Conservation (phyloP, 2,113 vertebrate genomes). For the Bufo bufo region DNA sequence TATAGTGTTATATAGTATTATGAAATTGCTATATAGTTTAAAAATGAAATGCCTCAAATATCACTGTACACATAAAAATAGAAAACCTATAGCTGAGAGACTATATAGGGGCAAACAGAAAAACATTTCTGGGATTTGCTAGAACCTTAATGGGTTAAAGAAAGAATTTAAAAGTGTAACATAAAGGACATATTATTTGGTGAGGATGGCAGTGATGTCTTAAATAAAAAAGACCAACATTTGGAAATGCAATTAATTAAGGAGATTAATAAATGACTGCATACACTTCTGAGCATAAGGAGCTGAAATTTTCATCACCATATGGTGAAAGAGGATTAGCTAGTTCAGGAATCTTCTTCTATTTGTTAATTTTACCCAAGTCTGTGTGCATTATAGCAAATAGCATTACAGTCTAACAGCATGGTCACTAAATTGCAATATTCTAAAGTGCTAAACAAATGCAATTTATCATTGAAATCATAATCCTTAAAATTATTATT, state of each 20-base stretch:
- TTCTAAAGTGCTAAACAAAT: neutral
- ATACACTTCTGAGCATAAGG: slow-evolving; percentile 32
- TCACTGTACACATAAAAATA: too few species aligned
- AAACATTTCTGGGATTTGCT: too few species aligned
- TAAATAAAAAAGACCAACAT: neutral
- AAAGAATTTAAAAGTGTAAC: too few species aligned
- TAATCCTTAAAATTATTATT: too few species aligned
- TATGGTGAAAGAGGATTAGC: slow-evolving; percentile 44
- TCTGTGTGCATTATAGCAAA: neutral
- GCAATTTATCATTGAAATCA: too few species aligned
- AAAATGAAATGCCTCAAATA: too few species aligned
- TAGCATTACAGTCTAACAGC: too few species aligned
- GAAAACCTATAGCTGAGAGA: too few species aligned
- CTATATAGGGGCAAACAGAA: too few species aligned
- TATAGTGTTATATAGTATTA: too few species aligned
- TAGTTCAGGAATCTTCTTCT: slow-evolving; percentile 12
- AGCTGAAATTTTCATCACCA: slow-evolving; percentile 21
- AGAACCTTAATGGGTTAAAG: too few species aligned
- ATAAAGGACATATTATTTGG: neutral
- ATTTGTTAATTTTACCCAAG: slow-evolving; percentile 12
- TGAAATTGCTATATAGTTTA: too few species aligned
- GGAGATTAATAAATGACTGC: neutral
- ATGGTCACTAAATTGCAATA: neutral
- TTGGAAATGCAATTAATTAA: neutral
- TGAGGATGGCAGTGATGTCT: neutral